These are phyloP conservation scores for Diuraphis noxia DNA, from an alignment of 1,140 invertebrate species.

Conservation along the genomic window DNA sequence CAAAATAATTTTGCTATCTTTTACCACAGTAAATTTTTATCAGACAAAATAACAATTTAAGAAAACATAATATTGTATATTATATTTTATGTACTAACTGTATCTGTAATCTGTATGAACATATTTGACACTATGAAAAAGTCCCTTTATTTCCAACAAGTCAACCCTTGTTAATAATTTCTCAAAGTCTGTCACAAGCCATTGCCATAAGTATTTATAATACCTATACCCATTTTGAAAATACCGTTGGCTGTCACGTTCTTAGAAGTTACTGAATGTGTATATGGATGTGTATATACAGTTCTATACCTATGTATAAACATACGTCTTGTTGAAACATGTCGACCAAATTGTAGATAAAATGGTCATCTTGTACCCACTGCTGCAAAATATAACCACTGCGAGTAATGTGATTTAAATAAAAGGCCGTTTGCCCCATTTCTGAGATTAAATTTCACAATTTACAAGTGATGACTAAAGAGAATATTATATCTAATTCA, in stretches of 20 bases:
- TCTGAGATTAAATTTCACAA: not conserved
- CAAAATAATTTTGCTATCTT: too few relatives aligned
- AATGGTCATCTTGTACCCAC: not conserved
- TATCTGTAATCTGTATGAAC: not conserved
- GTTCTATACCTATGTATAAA: not conserved
- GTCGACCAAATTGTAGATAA: not conserved
- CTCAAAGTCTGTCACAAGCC: not conserved
- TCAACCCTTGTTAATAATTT: constrained; percentile 5
- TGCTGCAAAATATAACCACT: not conserved
- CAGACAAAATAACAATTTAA: too few relatives aligned
- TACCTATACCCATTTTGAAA: not conserved
- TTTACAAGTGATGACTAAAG: not conserved
- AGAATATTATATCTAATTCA: not conserved
- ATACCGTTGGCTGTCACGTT: not conserved
- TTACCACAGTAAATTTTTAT: too few relatives aligned
- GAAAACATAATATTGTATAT: not conserved
- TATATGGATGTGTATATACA: not conserved
- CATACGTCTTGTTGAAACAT: not conserved
- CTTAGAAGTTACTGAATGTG: not conserved
- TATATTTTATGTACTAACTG: not conserved
- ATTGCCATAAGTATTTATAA: not conserved
- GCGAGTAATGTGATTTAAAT: not conserved
- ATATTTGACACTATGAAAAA: not conserved
- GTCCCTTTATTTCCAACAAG: not conserved
- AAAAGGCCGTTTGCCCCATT: not conserved